Evolutionary conservation across 2,113 vertebrate genomes (phyloP).

Genomic region (Rattus norvegicus): DNA sequence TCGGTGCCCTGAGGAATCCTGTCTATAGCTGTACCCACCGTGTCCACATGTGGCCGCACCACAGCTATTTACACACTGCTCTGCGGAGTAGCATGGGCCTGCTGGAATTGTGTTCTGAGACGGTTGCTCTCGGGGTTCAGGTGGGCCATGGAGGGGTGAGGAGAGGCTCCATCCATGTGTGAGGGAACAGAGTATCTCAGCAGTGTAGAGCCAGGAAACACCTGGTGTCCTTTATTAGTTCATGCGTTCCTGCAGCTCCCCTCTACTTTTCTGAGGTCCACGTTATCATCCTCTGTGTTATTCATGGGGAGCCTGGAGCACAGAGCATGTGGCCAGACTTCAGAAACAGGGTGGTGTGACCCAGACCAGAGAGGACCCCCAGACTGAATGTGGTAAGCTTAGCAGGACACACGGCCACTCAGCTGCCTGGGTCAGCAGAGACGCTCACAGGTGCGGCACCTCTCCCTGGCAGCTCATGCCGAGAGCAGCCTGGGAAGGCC

Average conservation of each 20-base stretch:
- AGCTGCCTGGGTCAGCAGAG: neutral
- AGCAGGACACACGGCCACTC: rapidly evolving
- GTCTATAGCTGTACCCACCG: no score
- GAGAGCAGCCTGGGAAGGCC: neutral
- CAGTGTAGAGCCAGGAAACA: neutral
- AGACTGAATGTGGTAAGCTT: neutral
- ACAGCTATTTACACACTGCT: neutral
- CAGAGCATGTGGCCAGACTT: neutral
- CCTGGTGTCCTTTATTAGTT: rapidly evolving
- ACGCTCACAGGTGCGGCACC: neutral
- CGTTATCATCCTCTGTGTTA: neutral
- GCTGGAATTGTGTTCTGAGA: neutral
- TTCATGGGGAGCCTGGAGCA: neutral
- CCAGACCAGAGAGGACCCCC: neutral
- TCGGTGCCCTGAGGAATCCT: neutral
- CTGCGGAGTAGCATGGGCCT: neutral
- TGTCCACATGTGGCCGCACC: neutral
- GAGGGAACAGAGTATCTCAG: neutral
- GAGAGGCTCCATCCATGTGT: neutral
- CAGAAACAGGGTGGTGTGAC: neutral
- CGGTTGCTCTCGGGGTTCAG: neutral
- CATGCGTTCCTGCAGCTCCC: neutral
- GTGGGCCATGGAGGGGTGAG: neutral
- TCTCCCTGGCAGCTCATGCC: neutral
- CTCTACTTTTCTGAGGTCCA: neutral